Percentiles rank a stretch among this genome's conserved stretches.
These are phyloP conservation scores for Halcyon malimbica DNA, from an alignment of 2,113 vertebrate genomes.

Conservation along the genomic window DNA sequence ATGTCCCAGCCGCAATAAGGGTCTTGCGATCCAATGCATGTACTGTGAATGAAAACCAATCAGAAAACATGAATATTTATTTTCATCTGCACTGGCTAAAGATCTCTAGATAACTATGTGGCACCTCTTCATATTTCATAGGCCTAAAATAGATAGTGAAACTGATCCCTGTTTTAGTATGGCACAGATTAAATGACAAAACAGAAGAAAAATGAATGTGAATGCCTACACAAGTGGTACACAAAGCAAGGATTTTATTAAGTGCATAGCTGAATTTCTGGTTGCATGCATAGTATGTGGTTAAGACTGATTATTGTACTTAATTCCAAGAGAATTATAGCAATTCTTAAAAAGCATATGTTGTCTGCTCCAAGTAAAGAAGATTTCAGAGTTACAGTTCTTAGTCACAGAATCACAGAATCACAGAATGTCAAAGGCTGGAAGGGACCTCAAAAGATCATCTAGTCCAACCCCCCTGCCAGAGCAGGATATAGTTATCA, in stretches of 20 bases:
- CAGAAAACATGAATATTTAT: not conserved
- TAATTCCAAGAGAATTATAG: not conserved
- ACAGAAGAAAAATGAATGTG: not conserved
- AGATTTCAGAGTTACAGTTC: not conserved
- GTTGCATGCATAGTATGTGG: not conserved
- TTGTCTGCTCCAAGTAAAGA: not conserved
- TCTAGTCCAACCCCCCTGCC: too few relatives aligned
- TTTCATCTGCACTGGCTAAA: not conserved
- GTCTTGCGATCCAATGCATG: constrained; percentile 92
- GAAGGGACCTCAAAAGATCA: too few relatives aligned
- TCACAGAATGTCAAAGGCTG: too few relatives aligned
- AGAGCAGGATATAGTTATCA: not conserved
- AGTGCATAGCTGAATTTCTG: not conserved
- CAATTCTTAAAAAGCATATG: not conserved
- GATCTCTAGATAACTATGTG: not conserved
- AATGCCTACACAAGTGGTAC: not conserved
- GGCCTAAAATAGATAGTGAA: not conserved
- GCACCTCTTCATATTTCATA: not conserved
- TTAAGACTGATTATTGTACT: not conserved
- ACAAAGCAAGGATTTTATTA: not conserved
- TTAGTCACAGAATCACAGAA: not conserved
- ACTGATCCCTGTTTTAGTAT: not conserved
- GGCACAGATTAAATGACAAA: not conserved
- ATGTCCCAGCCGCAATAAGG: constrained; percentile 97
- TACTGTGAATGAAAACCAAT: constrained; percentile 72